phyloP scores from a whole-genome alignment of 2,888 invertebrate species.

The Gryllus longicercus region DNA sequence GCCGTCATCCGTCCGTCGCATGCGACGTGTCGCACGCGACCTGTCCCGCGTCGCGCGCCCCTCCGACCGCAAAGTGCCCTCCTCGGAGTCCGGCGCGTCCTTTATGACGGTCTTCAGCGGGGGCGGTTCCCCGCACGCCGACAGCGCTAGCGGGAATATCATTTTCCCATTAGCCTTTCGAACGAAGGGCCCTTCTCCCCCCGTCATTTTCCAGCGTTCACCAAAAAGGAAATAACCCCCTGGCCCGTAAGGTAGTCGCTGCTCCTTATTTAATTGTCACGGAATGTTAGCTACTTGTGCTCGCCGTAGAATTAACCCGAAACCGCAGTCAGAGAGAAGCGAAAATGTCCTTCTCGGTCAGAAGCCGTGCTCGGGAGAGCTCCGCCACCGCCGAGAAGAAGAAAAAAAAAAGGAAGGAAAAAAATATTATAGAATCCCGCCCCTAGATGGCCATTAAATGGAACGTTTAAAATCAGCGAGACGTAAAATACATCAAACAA shows the following conservation, averaged over 20 bases:
- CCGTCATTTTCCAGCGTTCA: background rate
- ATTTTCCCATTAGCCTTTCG: slow-evolving; percentile 17
- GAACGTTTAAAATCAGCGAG: slow-evolving; percentile 17
- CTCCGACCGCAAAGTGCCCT: background rate
- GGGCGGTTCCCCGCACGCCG: background rate
- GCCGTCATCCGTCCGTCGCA: too few species aligned
- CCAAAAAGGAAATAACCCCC: background rate
- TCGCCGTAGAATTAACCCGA: background rate
- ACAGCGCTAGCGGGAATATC: background rate
- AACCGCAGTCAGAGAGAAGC: background rate
- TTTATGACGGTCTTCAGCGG: background rate
- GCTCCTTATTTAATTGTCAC: slow-evolving; percentile 7
- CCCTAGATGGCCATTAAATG: background rate
- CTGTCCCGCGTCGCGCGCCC: too few species aligned
- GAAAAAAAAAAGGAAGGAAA: background rate
- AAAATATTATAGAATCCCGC: background rate
- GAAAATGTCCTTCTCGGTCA: background rate
- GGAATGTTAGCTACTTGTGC: background rate
- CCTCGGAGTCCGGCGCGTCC: background rate
- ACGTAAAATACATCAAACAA: background rate
- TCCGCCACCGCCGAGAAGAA: background rate
- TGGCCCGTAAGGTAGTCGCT: background rate
- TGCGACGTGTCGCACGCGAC: too few species aligned
- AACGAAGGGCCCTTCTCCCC: background rate
- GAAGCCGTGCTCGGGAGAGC: background rate